phyloP scores from a whole-genome alignment of 2,797 vertebrate species.

The Bradypus variegatus region DNA sequence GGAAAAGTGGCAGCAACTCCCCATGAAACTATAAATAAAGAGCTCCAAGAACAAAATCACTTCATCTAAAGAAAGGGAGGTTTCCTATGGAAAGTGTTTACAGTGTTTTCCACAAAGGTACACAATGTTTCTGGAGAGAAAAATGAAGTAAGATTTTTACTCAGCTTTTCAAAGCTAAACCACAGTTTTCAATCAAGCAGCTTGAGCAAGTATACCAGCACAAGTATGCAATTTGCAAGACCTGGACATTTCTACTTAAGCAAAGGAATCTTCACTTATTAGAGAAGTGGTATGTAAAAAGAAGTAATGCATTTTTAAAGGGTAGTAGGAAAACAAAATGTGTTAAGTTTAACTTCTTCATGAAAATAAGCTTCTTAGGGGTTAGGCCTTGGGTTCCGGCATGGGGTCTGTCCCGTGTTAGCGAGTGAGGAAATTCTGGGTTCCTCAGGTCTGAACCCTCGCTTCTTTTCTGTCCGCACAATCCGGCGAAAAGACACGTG shows the following conservation, averaged over 20 bases:
- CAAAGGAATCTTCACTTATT: neutral
- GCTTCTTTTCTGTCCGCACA: too few species aligned
- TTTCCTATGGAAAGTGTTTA: conserved; percentile 42
- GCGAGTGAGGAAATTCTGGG: too few species aligned
- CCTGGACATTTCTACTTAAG: conserved; percentile 42
- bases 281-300: conserved; percentile 10
- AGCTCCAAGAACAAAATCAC: conserved; percentile 41
- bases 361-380: conserved; percentile 58
- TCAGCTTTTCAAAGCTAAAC: conserved; percentile 48
- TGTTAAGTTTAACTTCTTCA: conserved; percentile 55
- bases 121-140: conserved; percentile 43
- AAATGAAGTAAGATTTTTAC: conserved; percentile 42
- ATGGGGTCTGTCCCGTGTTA: too few species aligned
- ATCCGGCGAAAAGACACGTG: too few species aligned
- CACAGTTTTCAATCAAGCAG: conserved; percentile 39
- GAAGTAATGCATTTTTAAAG: conserved; percentile 40
- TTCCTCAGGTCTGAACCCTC: too few species aligned
- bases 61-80: conserved; percentile 27
- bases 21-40: conserved; percentile 23
- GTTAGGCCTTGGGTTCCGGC: too few species aligned
- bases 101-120: conserved; percentile 47
- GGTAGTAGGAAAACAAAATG: conserved; percentile 45
- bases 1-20: conserved; percentile 1
- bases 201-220: neutral
- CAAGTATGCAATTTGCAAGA: conserved; percentile 28